Evolutionary conservation across 2,888 invertebrate genomes (phyloP), one percentile per base, ranked within the genome.

Genomic region (Pollenia amentaria): DNA sequence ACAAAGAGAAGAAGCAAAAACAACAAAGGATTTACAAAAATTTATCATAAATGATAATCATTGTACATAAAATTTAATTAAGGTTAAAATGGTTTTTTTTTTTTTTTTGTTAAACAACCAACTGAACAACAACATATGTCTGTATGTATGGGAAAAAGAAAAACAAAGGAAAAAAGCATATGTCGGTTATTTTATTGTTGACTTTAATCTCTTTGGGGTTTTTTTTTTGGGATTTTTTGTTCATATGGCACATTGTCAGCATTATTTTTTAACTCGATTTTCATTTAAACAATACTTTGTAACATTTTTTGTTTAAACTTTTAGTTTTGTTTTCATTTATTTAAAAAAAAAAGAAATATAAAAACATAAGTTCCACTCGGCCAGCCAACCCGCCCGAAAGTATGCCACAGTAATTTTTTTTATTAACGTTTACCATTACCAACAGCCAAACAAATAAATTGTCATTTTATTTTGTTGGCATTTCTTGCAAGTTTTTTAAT

Each of bases 371-470:
- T 29, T 29, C 29, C 29, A 29, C 29, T 29, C 29, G 29, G 29
- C 46, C 46, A 57, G 38, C 18, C 53, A 80, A 38, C 44, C 70
- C 64, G 42, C 70, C 75, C 11, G 70, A 84, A 84, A 84, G 79
- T 84, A 80, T 84, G 75, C 75, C 79, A 84, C 67, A 84, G 79
- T 84, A 84, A 84, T 84, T 79, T 62, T 64, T 79, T 69, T 67
- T 75, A 55, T 62, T 64, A 44, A 64, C 53, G 38, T 64, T 69
- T n/a, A 46, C 62, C 46, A 46, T 67, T 48, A 67, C 77, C 55
- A 77, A 67, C 67, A 76, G 60, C 10, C 51, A 57, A 51, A 83
- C 53, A 80, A 73, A 60, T 57, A 53, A 51, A 79, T 77, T 78
- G 78, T 60, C n/a, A 67, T 84, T 46, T 38, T 57, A 67, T 84